Conservation (phyloP, 2,888 invertebrate genomes). For the Drosophila putrida region DNA sequence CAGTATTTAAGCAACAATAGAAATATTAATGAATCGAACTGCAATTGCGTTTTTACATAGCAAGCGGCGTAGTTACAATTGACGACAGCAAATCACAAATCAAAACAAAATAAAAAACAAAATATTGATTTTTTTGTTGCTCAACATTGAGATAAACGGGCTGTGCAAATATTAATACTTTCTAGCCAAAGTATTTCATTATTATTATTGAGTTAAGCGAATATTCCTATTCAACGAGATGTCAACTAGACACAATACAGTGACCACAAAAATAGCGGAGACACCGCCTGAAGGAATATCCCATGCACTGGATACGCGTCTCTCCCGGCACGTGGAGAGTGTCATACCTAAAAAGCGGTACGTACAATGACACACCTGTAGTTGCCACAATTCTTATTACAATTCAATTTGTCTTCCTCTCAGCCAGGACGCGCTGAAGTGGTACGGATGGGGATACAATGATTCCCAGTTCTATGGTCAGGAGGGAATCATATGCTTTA, state of each 20-base stretch:
- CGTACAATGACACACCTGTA: slow-evolving; percentile 32
- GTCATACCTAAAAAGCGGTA: slow-evolving; percentile 84
- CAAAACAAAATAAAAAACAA: slow-evolving; percentile 17
- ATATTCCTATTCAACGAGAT: slow-evolving; percentile 24
- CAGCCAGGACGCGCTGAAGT: slow-evolving; percentile 96
- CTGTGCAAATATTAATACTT: slow-evolving; percentile 37
- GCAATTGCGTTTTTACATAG: slow-evolving; percentile 30
- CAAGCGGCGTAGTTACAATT: slow-evolving; percentile 29
- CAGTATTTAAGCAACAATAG: slow-evolving; percentile 17
- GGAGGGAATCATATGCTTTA: slow-evolving; percentile 89
- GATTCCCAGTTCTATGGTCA: slow-evolving; percentile 94
- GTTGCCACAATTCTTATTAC: slow-evolving; percentile 9
- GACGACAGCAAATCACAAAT: slow-evolving; percentile 14
- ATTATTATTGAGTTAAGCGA: slow-evolving; percentile 2
- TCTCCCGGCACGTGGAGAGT: slow-evolving; percentile 79
- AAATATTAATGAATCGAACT: slow-evolving; percentile 2
- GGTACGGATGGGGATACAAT: slow-evolving; percentile 99
- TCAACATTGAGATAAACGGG: slow-evolving; percentile 15
- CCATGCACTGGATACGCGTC: slow-evolving; percentile 77
- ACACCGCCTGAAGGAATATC: slow-evolving; percentile 45
- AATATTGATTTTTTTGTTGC: slow-evolving; percentile 52
- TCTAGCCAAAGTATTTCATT: slow-evolving; percentile 4
- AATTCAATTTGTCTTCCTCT: neutral
- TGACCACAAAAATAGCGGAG: slow-evolving; percentile 59
- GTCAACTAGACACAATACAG: slow-evolving; percentile 61